phyloP scores from a whole-genome alignment of 2,797 vertebrate genomes.

The Pipistrellus nathusii region DNA sequence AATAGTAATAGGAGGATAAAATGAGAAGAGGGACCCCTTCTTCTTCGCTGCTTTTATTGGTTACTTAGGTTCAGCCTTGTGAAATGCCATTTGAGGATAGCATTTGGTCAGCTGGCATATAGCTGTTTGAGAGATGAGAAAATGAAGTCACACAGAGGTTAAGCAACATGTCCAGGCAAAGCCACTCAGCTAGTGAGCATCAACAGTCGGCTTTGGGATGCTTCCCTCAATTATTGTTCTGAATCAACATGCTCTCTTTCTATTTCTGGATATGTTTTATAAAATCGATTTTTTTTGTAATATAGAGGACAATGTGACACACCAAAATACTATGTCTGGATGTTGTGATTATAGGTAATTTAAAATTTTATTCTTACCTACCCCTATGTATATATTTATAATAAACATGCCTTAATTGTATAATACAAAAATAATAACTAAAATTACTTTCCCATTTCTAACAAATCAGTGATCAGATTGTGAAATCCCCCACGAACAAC shows the following conservation, averaged over 20 bases:
- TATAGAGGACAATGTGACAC: neutral
- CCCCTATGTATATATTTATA: neutral
- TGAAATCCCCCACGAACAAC: neutral
- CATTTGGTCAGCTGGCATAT: neutral
- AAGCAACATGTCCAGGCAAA: neutral
- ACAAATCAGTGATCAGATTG: neutral
- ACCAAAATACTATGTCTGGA: neutral
- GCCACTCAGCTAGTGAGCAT: neutral
- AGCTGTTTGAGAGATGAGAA: neutral
- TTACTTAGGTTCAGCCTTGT: neutral
- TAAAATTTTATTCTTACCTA: constrained; percentile 22
- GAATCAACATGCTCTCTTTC: neutral
- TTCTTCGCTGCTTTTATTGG: neutral
- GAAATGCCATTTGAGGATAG: neutral
- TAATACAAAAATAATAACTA: neutral
- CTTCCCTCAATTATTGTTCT: neutral
- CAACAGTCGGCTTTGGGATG: neutral
- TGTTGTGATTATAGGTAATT: neutral
- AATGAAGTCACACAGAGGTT: neutral
- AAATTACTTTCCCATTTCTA: constrained; percentile 37
- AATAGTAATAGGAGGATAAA: neutral
- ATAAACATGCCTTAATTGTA: neutral
- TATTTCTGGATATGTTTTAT: neutral
- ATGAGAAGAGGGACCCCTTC: neutral
- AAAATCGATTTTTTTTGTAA: neutral